phyloP scores from a whole-genome alignment of 2,888 invertebrate genomes.

The Pollenia griseotomentosa region DNA sequence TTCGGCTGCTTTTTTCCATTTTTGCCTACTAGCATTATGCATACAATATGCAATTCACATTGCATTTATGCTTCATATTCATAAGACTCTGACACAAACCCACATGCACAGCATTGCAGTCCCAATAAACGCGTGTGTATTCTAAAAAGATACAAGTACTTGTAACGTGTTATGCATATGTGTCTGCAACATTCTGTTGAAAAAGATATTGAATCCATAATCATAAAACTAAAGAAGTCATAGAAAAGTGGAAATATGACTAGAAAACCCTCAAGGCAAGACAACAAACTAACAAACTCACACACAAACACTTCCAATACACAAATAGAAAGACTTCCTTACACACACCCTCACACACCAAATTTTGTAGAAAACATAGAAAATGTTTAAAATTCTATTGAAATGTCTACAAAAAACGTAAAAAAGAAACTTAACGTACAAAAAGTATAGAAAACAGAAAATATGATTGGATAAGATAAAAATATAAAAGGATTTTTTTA shows the following conservation, averaged over 20 bases:
- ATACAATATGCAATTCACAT: slow-evolving; percentile 42
- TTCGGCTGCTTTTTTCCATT: slow-evolving; percentile 42
- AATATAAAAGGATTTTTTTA: slow-evolving; percentile 27
- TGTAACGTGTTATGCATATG: slow-evolving; percentile 17
- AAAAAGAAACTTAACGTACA: slow-evolving; percentile 51
- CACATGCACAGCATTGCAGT: background rate
- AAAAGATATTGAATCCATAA: slow-evolving; percentile 64
- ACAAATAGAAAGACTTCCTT: too few species aligned
- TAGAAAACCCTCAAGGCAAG: slow-evolving; percentile 55
- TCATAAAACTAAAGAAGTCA: slow-evolving; percentile 60
- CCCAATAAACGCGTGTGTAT: background rate
- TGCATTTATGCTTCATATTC: slow-evolving; percentile 34
- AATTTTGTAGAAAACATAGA: slow-evolving; percentile 4
- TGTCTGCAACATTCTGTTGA: slow-evolving; percentile 41
- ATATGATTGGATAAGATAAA: slow-evolving; percentile 35
- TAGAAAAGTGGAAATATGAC: slow-evolving; percentile 55
- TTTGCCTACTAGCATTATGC: slow-evolving; percentile 59
- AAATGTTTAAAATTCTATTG: slow-evolving; percentile 66
- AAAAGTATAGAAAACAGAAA: background rate
- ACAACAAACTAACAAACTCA: slow-evolving; percentile 35
- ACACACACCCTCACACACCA: background rate
- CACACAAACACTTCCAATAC: background rate
- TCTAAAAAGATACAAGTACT: background rate
- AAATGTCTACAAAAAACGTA: slow-evolving; percentile 34
- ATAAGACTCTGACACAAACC: background rate